Evolutionary conservation across 92 coral and sea anemone genomes (phyloP).

Genomic region (Palythoa heliodiscus): DNA sequence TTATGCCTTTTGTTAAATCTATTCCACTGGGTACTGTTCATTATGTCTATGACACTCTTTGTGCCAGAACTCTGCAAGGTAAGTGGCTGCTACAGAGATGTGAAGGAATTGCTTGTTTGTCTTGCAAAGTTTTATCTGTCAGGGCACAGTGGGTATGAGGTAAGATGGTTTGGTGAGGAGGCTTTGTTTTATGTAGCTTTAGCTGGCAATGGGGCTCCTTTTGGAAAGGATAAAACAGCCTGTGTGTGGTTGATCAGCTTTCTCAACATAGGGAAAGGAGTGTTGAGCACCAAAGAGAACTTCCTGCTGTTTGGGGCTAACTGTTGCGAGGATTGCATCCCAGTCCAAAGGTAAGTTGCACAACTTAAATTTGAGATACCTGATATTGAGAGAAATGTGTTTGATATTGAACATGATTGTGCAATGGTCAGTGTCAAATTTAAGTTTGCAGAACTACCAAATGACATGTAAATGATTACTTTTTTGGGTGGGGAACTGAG

Average conservation of each 20-base stretch:
- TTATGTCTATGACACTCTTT: background rate
- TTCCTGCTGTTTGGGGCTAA: background rate
- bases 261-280: conserved; percentile 64
- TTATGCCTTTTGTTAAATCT: background rate
- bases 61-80: background rate
- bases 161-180: conserved; percentile 37
- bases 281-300: conserved; percentile 52
- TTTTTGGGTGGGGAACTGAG: conserved; percentile 31
- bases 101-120: conserved; percentile 41
- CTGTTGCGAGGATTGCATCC: conserved; percentile 52
- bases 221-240: conserved; percentile 68
- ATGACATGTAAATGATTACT: conserved; percentile 60
- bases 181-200: conserved; percentile 35
- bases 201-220: background rate
- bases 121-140: conserved; percentile 52
- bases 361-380: conserved; percentile 24
- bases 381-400: conserved; percentile 7
- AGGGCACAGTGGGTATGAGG: conserved; percentile 29
- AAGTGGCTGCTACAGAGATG: conserved; percentile 22
- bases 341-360: conserved; percentile 39
- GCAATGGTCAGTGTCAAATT: conserved; percentile 33
- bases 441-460: conserved; percentile 53
- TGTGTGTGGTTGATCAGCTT: conserved; percentile 65
- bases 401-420: conserved; percentile 25
- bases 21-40: background rate